Conservation (phyloP, 2,797 vertebrate species). For the Pagetopsis macropterus region DNA sequence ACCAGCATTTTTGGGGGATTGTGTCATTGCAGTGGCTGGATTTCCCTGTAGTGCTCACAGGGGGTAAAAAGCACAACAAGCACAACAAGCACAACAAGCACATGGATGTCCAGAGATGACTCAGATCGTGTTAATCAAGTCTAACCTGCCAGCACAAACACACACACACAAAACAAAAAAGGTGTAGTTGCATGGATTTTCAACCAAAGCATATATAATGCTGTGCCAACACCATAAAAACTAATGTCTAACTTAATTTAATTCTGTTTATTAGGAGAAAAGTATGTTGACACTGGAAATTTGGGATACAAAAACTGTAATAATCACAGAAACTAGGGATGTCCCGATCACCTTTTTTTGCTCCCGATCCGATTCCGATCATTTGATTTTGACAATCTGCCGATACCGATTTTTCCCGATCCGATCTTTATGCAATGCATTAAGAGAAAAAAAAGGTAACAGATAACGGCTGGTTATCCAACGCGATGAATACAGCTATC, state of each 20-base stretch:
- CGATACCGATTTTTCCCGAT: no score
- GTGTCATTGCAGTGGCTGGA: conserved; percentile 25
- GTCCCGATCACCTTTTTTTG: no score
- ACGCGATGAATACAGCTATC: no score
- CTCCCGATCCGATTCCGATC: no score
- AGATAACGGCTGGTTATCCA: no score
- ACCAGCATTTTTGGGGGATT: conserved; percentile 29
- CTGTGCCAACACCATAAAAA: conserved; percentile 11
- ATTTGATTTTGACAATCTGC: no score
- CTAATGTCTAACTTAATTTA: conserved; percentile 5
- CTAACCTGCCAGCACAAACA: conserved; percentile 25
- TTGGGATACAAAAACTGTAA: conserved; percentile 13
- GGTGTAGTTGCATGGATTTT: background rate
- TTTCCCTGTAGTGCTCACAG: conserved; percentile 31
- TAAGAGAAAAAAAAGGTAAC: no score
- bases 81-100: conserved; percentile 28
- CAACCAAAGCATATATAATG: background rate
- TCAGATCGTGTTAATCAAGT: conserved; percentile 8
- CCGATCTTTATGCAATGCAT: no score
- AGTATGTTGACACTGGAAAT: background rate
- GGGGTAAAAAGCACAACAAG: conserved; percentile 17
- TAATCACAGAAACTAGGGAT: conserved; percentile 10
- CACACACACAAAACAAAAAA: background rate
- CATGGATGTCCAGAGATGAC: conserved; percentile 1
- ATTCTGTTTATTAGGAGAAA: conserved; percentile 6